Percentiles rank a stretch among this genome's conserved stretches.
phyloP scores from a whole-genome alignment of 2,888 invertebrate species.

The Cryptops parisi region DNA sequence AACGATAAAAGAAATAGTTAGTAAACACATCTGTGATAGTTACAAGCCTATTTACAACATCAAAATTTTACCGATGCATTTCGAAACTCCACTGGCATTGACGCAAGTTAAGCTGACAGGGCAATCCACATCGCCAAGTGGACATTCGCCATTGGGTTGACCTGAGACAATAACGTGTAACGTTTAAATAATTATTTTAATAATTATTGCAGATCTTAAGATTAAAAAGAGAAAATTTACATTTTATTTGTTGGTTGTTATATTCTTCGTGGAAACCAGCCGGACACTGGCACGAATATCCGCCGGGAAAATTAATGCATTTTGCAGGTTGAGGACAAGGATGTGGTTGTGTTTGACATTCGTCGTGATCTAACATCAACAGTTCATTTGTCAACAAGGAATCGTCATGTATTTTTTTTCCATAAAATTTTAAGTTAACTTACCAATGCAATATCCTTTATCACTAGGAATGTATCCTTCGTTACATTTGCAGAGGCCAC shows the following conservation, averaged over 20 bases:
- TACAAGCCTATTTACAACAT: not conserved
- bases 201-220: not conserved
- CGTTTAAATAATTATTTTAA: not conserved
- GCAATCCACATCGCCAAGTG: conserved; percentile 25
- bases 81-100: conserved; percentile 31
- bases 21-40: not conserved
- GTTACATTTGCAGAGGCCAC: conserved; percentile 55
- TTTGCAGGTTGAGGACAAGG: conserved; percentile 66
- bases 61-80: conserved; percentile 21
- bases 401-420: not conserved
- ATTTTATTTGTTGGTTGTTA: conserved; percentile 15
- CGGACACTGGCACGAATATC: conserved; percentile 58
- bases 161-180: conserved; percentile 9
- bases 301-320: conserved; percentile 64
- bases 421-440: not conserved
- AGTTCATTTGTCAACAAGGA: too few species aligned
- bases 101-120: conserved; percentile 44
- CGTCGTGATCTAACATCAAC: conserved; percentile 65
- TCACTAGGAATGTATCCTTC: conserved; percentile 49
- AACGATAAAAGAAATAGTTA: not conserved
- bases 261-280: conserved; percentile 38
- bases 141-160: conserved; percentile 41
- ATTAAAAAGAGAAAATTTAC: conserved; percentile 11
- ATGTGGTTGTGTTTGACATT: conserved; percentile 47
- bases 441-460: conserved; percentile 46